Conservation (phyloP, 2,113 vertebrate genomes). For the Sprattus sprattus region DNA sequence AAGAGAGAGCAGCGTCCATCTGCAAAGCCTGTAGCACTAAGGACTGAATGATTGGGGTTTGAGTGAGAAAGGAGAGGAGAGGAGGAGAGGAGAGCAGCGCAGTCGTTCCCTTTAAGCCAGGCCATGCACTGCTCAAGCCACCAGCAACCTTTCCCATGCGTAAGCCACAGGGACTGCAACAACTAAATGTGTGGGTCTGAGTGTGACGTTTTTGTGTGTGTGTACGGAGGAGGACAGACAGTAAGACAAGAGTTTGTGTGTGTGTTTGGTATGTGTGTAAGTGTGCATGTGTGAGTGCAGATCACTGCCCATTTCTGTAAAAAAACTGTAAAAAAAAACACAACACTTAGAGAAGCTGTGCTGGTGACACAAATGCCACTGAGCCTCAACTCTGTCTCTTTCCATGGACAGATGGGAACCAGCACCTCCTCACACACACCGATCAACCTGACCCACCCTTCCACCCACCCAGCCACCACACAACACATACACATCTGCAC, state of each 20-base stretch:
- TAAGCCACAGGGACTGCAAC: slow-evolving; percentile 64
- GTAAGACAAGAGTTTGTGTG: slow-evolving; percentile 25
- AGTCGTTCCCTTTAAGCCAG: slow-evolving; percentile 68
- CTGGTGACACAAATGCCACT: background rate
- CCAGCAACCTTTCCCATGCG: slow-evolving; percentile 71
- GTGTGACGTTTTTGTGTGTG: background rate
- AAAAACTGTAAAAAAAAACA: background rate
- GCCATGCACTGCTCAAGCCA: slow-evolving; percentile 75
- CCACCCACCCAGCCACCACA: background rate
- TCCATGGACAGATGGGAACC: background rate
- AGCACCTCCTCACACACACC: slow-evolving; percentile 3
- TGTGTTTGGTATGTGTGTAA: slow-evolving; percentile 11
- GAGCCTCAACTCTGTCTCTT: background rate
- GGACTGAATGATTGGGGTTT: background rate
- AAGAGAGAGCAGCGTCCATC: background rate
- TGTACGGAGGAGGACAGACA: background rate
- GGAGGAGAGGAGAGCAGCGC: slow-evolving; percentile 57
- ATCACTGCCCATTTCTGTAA: background rate
- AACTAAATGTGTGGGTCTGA: slow-evolving; percentile 20
- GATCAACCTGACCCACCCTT: background rate
- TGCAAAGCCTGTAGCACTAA: background rate
- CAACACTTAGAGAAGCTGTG: background rate
- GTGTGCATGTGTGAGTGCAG: background rate
- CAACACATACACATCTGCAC: slow-evolving; percentile 18
- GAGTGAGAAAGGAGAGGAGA: slow-evolving; percentile 38